Evolutionary conservation across 2,113 vertebrate genomes (phyloP).

Genomic region (Pedetes capensis): DNA sequence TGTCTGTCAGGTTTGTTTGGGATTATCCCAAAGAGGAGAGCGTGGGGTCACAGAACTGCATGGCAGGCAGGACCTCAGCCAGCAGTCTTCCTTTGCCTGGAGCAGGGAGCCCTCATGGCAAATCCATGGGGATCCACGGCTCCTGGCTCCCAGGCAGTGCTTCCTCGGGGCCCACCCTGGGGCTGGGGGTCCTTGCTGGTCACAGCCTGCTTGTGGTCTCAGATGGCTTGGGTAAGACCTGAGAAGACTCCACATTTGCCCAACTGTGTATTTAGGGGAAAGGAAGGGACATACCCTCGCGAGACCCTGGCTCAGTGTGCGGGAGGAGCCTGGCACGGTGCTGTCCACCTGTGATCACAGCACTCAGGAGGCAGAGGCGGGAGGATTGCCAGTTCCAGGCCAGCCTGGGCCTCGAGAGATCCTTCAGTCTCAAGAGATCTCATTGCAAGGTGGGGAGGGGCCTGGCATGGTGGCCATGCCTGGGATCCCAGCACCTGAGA

Average conservation of each 20-base stretch:
- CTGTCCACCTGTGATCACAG: too few relatives aligned
- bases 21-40: neutral
- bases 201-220: neutral
- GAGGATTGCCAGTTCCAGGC: too few relatives aligned
- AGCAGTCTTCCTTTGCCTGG: too few relatives aligned
- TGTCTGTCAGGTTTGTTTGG: neutral
- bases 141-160: neutral
- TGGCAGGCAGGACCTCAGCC: neutral
- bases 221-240: neutral
- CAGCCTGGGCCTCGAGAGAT: too few relatives aligned
- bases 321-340: too few relatives aligned
- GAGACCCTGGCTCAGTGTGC: too few relatives aligned
- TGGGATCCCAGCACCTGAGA: too few relatives aligned
- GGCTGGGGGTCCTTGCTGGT: neutral
- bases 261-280: neutral
- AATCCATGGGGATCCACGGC: neutral
- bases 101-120: neutral
- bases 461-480: too few relatives aligned
- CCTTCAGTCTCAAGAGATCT: too few relatives aligned
- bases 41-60: neutral
- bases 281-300: neutral
- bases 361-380: too few relatives aligned
- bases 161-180: neutral
- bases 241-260: neutral
- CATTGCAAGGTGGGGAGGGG: too few relatives aligned